These are phyloP conservation scores for Cyclopterus lumpus DNA, from an alignment of 2,797 vertebrate species.

Conservation along the genomic window DNA sequence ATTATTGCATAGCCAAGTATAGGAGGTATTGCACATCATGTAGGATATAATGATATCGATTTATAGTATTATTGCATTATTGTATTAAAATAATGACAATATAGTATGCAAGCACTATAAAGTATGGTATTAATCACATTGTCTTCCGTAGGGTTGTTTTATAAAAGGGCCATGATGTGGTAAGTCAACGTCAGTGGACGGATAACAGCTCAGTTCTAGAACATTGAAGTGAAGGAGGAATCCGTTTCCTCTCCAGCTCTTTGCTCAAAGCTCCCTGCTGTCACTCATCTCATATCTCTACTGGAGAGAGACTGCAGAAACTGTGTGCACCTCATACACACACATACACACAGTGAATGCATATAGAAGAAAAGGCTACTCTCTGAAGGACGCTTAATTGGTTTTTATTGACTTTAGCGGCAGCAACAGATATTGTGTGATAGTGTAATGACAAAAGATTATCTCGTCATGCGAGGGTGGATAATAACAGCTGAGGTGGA, in stretches of 20 bases:
- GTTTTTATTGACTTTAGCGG: slow-evolving; percentile 75
- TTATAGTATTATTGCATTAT: neutral
- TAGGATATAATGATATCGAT: neutral
- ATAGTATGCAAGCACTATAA: neutral
- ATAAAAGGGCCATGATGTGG: neutral
- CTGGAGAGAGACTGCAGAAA: slow-evolving; percentile 41
- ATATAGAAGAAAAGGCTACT: slow-evolving; percentile 24
- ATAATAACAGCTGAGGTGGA: slow-evolving; percentile 68
- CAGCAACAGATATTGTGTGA: slow-evolving; percentile 68
- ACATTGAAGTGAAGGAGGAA: slow-evolving; percentile 35
- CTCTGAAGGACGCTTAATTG: slow-evolving; percentile 68
- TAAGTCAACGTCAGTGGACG: slow-evolving; percentile 18
- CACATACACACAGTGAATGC: slow-evolving; percentile 10
- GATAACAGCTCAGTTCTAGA: slow-evolving; percentile 39
- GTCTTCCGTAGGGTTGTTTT: neutral
- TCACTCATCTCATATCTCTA: slow-evolving; percentile 47
- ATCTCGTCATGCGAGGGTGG: slow-evolving; percentile 57
- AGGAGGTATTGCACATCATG: neutral
- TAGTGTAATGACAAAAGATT: slow-evolving; percentile 75
- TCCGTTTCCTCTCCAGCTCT: slow-evolving; percentile 26
- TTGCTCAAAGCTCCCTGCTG: slow-evolving; percentile 38
- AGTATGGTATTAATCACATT: neutral
- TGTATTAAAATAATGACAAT: neutral
- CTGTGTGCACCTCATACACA: slow-evolving; percentile 14
- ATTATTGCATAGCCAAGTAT: neutral